These are phyloP conservation scores for Thysanoteuthis rhombus DNA, from an alignment of 2,888 invertebrate genomes.

Conservation along the genomic window DNA sequence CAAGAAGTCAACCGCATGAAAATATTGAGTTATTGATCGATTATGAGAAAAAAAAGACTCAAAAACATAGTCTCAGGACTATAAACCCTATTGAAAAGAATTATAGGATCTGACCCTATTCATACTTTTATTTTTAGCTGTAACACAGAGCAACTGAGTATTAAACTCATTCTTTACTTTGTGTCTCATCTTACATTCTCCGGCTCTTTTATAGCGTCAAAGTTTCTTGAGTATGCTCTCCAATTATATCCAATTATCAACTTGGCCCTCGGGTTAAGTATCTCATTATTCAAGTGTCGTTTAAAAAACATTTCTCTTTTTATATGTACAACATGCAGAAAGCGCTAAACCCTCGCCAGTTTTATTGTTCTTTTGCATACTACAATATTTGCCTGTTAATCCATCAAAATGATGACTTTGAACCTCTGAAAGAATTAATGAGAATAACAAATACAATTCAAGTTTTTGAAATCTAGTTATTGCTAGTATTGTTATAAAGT, in stretches of 20 bases:
- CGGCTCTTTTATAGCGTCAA: not conserved
- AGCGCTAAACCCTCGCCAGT: not conserved
- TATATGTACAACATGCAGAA: not conserved
- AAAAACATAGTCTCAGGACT: not conserved
- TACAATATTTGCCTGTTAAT: not conserved
- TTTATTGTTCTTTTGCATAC: not conserved
- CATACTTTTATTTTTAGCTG: not conserved
- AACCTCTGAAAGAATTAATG: not conserved
- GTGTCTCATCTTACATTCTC: not conserved
- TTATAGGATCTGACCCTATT: not conserved
- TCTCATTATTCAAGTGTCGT: not conserved
- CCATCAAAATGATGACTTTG: not conserved
- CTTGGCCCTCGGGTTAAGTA: not conserved
- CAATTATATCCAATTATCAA: slow-evolving; percentile 12
- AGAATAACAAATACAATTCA: not conserved
- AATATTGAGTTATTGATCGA: not conserved
- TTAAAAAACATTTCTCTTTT: not conserved
- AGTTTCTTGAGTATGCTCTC: not conserved
- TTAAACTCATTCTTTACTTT: not conserved
- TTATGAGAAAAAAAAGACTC: not conserved
- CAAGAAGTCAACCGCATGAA: not conserved
- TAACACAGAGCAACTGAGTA: not conserved
- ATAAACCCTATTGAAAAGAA: not conserved
- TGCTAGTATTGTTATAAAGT: too few relatives aligned
- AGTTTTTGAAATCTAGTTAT: too few relatives aligned